A percentile compares a stretch with the other conserved stretches of the same genome.
phyloP scores from a whole-genome alignment of 2,797 vertebrate genomes.

The Scolopax bukidnonensis region DNA sequence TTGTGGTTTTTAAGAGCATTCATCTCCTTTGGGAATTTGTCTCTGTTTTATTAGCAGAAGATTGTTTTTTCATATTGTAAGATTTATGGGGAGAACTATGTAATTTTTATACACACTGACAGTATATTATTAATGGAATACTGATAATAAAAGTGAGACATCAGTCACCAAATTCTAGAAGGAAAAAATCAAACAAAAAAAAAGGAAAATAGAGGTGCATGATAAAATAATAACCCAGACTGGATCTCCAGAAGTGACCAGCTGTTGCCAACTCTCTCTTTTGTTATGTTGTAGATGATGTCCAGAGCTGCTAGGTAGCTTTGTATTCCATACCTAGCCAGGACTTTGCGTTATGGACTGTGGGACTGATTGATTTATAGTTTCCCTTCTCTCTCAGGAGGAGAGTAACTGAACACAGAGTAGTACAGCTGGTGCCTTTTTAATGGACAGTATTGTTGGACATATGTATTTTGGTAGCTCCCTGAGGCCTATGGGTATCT shows the following conservation, averaged over 20 bases:
- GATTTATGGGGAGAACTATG: constrained; percentile 16
- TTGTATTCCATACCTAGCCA: not conserved
- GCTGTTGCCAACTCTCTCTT: not conserved
- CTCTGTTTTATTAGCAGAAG: constrained; percentile 60
- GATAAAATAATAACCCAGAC: not conserved
- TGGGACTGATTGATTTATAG: not conserved
- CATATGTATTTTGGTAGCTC: not conserved
- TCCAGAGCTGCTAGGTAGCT: not conserved
- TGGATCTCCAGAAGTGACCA: not conserved
- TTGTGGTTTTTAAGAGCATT: constrained; percentile 51
- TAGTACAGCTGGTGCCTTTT: not conserved
- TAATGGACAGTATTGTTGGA: not conserved
- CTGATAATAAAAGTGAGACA: not conserved
- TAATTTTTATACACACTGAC: constrained; percentile 12
- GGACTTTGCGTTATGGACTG: not conserved
- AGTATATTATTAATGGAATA: not conserved
- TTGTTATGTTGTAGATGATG: accelerated
- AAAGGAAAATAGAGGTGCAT: not conserved
- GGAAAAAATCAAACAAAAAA: not conserved
- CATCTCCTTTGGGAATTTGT: constrained; percentile 54
- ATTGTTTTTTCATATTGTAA: constrained; percentile 50
- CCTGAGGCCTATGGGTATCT: not conserved
- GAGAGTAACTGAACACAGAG: not conserved
- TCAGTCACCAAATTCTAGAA: not conserved
- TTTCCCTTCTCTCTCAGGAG: not conserved